Percentiles rank a stretch among this genome's conserved stretches.
Evolutionary conservation across 2,888 invertebrate genomes (phyloP).

Genomic region (Rhyacophila evoluta): DNA sequence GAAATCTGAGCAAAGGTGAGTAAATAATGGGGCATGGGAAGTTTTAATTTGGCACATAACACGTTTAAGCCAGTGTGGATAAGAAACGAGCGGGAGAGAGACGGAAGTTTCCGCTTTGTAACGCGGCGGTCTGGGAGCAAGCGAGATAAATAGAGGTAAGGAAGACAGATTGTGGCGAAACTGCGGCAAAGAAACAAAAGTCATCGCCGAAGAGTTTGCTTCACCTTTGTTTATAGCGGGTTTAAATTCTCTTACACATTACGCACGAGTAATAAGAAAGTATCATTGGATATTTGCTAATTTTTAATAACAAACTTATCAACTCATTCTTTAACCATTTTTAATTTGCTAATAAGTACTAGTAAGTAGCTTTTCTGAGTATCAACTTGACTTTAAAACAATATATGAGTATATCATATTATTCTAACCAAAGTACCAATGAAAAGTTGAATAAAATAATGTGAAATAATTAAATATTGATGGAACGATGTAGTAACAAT

Average conservation of each 20-base stretch:
- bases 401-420: too few relatives aligned
- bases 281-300: too few relatives aligned
- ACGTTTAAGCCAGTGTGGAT: constrained; percentile 33
- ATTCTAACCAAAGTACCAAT: too few relatives aligned
- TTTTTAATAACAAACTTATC: too few relatives aligned
- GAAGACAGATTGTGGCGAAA: constrained; percentile 42
- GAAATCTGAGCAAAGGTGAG: constrained; percentile 44
- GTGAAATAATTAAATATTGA: too few relatives aligned
- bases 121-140: neutral
- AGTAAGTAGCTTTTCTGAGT: too few relatives aligned
- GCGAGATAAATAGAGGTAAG: constrained; percentile 28
- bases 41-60: constrained; percentile 51
- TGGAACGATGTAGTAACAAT: too few relatives aligned
- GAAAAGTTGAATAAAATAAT: too few relatives aligned
- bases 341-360: too few relatives aligned
- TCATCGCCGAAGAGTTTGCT: constrained; percentile 23
- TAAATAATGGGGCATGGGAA: constrained; percentile 45
- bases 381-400: too few relatives aligned
- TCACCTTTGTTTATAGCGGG: constrained; percentile 31
- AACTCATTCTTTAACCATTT: too few relatives aligned
- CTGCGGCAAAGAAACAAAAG: constrained; percentile 41
- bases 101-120: neutral
- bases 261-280: neutral
- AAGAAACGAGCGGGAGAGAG: neutral
- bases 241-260: neutral